Evolutionary conservation across 2,797 vertebrate genomes (phyloP).

Genomic region (Chelon auratus): DNA sequence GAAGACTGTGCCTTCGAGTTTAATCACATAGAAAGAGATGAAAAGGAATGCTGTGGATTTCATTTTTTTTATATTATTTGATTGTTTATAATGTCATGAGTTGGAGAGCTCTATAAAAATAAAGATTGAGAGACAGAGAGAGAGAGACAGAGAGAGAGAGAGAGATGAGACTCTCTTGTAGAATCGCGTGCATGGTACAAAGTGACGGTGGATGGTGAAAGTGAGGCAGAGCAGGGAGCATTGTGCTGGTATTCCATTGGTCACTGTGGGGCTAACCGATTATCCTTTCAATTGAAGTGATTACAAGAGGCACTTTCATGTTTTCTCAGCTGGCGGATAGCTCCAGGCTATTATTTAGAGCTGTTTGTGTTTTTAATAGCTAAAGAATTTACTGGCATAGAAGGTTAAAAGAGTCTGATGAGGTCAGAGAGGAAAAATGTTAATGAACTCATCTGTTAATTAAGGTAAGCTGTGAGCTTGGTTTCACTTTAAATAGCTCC

Average conservation of each 20-base stretch:
- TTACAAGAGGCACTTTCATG: constrained; percentile 65
- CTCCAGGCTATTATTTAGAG: constrained; percentile 70
- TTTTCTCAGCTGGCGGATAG: constrained; percentile 74
- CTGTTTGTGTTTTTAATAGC: constrained; percentile 64
- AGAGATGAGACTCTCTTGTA: no score
- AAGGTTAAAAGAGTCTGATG: constrained; percentile 18
- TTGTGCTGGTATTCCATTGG: constrained; percentile 60
- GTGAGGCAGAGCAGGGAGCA: constrained; percentile 21
- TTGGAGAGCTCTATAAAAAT: no score
- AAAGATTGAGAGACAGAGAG: no score
- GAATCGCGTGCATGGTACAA: background rate
- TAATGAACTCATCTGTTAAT: constrained; percentile 47
- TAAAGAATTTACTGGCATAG: constrained; percentile 57
- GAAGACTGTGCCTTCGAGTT: no score
- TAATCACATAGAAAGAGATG: no score
- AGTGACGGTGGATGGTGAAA: constrained; percentile 13
- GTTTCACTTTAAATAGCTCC: constrained; percentile 9
- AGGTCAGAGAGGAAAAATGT: constrained; percentile 44
- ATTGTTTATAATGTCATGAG: no score
- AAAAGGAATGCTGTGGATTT: no score
- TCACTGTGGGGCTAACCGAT: constrained; percentile 69
- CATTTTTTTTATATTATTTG: no score
- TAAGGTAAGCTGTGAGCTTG: constrained; percentile 7
- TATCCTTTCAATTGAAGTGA: constrained; percentile 64
- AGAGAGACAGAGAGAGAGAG: no score